Evolutionary conservation across 2,888 invertebrate species (phyloP).

Genomic region (Leptinotarsa haldemani): DNA sequence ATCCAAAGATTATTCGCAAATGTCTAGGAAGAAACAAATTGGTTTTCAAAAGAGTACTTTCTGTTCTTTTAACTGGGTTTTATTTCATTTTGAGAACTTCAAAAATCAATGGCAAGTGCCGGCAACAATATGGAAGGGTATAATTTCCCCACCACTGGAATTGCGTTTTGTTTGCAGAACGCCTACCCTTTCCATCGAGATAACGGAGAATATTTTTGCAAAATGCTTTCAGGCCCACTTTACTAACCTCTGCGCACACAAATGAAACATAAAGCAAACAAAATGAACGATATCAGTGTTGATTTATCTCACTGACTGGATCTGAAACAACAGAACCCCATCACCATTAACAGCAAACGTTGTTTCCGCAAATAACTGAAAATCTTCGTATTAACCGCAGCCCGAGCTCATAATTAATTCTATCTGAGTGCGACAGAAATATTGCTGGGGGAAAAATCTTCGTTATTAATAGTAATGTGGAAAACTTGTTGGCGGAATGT

Average conservation of each 20-base stretch:
- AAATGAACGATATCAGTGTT: background rate
- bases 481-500: too few species aligned
- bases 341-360: background rate
- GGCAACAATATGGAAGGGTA: too few species aligned
- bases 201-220: background rate
- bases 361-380: background rate
- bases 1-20: too few species aligned
- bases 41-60: too few species aligned
- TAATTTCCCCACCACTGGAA: too few species aligned
- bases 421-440: background rate
- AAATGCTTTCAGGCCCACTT: background rate
- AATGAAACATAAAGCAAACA: background rate
- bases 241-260: background rate
- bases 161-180: too few species aligned
- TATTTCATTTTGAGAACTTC: too few species aligned
- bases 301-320: constrained; percentile 6
- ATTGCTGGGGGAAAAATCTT: background rate
- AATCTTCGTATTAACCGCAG: background rate
- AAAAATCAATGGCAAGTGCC: too few species aligned
- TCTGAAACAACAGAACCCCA: constrained; percentile 4
- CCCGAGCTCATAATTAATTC: background rate
- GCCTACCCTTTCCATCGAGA: background rate
- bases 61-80: too few species aligned
- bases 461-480: background rate
- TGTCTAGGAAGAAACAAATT: too few species aligned